Base-by-base conservation (phyloP, 2,113 vertebrate genomes). In the Erythrocercus mccallii region DNA sequence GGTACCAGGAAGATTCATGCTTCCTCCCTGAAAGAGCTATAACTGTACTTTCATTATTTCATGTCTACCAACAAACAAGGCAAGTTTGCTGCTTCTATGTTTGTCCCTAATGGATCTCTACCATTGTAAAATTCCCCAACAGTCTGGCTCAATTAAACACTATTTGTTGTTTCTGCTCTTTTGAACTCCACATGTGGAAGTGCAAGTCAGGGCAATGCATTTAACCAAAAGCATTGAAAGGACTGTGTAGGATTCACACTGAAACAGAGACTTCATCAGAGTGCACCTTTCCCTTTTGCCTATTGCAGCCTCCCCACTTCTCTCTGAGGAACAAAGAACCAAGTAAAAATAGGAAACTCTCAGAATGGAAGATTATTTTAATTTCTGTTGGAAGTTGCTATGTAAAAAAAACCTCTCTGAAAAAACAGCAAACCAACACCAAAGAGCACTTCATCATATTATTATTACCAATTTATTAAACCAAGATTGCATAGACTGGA, bases 391-490 rank as follows among this genome's bases (percentile, higher is more conserved):
- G 60, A 91, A 95, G 74, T 50, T 94, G 45, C 88, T 72, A 42
- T 35, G 65, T 56, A 70, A 70, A 91, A 87, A 85, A 86, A 38
- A 42, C 11, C 0, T 1, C 61, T 92, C 86, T 80, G 53, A 78
- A 91, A 91, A 94, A 84, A 15, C 28, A 88, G 82, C 37, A 94
- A 86, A 88, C 74, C 66, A 56, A 64, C 66, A 70, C 60, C 64
- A 92, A 83, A 86, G 92, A 96, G 61, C 64, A 90, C 78, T 96
- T 96, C 72, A 94, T 96, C 87, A 84, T 64, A 80, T 47, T 71
- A 91, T 96, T 95, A 93, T 96, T 94, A 97, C 87, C 78, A 96
- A 96, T 96, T 86, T 94, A 96, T 95, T 97, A 96, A 97, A 92
- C 66, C 1, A 21, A 92, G 82, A 86, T 86, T 92, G 38, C 79